Percentiles rank a stretch among this genome's conserved stretches.
Conservation (phyloP, 2,113 vertebrate genomes). For the Thomomys bottae region DNA sequence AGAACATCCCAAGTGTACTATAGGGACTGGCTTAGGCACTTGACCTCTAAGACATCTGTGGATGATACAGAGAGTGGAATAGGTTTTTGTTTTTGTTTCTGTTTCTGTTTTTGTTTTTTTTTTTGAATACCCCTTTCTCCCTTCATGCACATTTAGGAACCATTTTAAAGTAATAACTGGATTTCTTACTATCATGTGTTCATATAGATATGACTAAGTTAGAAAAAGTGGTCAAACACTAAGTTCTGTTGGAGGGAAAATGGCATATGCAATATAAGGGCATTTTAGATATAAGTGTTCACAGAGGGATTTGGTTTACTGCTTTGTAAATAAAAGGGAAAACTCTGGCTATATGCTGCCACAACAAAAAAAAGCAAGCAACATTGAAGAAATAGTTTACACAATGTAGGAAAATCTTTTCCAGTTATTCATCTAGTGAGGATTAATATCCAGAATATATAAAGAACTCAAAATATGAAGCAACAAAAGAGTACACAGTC, state of each 20-base stretch:
- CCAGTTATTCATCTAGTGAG: background rate
- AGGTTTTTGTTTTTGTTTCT: conserved; percentile 35
- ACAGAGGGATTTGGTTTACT: conserved; percentile 61
- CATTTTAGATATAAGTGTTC: conserved; percentile 18
- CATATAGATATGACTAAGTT: conserved; percentile 44
- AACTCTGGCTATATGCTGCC: conserved; percentile 65
- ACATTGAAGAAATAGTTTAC: background rate
- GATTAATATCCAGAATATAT: background rate
- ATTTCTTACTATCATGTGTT: conserved; percentile 53
- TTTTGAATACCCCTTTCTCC: conserved; percentile 44
- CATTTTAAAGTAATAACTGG: conserved; percentile 42
- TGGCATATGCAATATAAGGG: background rate
- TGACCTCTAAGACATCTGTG: background rate
- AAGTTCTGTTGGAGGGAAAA: conserved; percentile 47
- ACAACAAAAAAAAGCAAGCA: background rate
- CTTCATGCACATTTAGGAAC: conserved; percentile 22
- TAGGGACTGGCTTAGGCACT: conserved; percentile 1
- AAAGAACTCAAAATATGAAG: background rate
- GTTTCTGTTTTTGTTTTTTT: too few relatives aligned
- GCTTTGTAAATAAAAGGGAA: conserved; percentile 77
- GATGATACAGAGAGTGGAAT: background rate
- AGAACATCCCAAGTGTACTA: background rate
- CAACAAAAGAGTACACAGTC: background rate
- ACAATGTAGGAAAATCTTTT: background rate
- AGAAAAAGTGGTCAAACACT: background rate